Evolutionary conservation across 2,888 invertebrate species (phyloP).

Genomic region (Argyresthia goedartella): DNA sequence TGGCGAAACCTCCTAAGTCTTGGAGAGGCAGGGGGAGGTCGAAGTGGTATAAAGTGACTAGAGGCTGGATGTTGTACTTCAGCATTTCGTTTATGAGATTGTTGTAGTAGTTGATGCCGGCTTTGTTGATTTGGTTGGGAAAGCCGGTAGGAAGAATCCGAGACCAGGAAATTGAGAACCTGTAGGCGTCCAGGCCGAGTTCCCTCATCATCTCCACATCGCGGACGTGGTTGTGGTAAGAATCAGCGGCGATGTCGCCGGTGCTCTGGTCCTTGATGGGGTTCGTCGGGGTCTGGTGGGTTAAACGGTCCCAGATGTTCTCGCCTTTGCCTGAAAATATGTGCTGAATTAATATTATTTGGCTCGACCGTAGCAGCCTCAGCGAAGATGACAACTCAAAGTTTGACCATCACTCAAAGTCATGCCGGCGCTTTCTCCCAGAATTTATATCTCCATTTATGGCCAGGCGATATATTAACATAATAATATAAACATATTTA

Average conservation of each 20-base stretch:
- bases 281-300: constrained; percentile 50
- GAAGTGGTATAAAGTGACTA: constrained; percentile 69
- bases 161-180: constrained; percentile 73
- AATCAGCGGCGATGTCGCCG: constrained; percentile 71
- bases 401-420: too few species aligned
- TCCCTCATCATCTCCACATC: constrained; percentile 58
- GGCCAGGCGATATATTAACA: too few species aligned
- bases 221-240: constrained; percentile 71
- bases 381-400: too few species aligned
- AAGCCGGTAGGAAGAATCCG: constrained; percentile 72
- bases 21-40: constrained; percentile 66
- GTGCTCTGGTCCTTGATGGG: constrained; percentile 62
- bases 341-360: too few species aligned
- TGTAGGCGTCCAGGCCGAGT: constrained; percentile 53
- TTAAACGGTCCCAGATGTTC: constrained; percentile 74
- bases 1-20: constrained; percentile 64
- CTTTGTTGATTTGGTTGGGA: constrained; percentile 60
- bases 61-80: constrained; percentile 71
- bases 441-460: too few species aligned
- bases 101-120: constrained; percentile 75
- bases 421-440: too few species aligned
- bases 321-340: constrained; percentile 53
- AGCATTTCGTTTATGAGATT: constrained; percentile 73
- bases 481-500: too few species aligned
- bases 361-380: too few species aligned